Conservation (phyloP, 2,797 vertebrate species). For the Pseudochromis fuscus region DNA sequence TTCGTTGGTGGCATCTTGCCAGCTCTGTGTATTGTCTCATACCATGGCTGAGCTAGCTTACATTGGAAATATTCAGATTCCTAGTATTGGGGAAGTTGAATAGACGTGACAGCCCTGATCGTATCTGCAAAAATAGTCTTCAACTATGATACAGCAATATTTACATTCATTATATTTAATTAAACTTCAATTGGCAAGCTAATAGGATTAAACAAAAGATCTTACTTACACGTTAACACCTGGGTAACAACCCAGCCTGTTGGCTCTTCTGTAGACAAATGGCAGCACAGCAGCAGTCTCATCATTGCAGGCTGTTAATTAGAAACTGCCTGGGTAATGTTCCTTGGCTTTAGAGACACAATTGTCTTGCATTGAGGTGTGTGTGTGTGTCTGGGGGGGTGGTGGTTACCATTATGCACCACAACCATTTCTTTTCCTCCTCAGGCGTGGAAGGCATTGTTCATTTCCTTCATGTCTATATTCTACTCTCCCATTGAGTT, state of each 20-base stretch:
- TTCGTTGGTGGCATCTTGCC: slow-evolving; percentile 1
- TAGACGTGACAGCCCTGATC: background rate
- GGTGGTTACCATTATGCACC: slow-evolving; percentile 63
- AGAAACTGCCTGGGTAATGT: slow-evolving; percentile 61
- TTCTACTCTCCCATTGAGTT: slow-evolving; percentile 59
- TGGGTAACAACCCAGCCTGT: slow-evolving; percentile 22
- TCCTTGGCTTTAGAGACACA: slow-evolving; percentile 57
- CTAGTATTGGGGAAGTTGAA: background rate
- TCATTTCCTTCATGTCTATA: slow-evolving; percentile 67
- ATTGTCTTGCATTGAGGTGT: slow-evolving; percentile 54
- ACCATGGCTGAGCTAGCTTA: slow-evolving; percentile 11
- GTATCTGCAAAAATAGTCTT: background rate
- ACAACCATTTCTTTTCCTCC: slow-evolving; percentile 52
- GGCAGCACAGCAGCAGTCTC: slow-evolving; percentile 52
- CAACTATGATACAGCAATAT: background rate
- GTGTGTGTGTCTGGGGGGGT: background rate
- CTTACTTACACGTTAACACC: slow-evolving; percentile 9
- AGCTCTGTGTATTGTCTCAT: slow-evolving; percentile 4
- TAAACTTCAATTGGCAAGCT: background rate
- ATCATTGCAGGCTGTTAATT: slow-evolving; percentile 61
- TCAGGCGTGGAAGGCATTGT: slow-evolving; percentile 72
- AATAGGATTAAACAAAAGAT: slow-evolving; percentile 22
- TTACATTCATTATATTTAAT: background rate
- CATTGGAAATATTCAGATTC: background rate
- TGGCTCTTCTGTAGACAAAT: slow-evolving; percentile 59